Percentiles rank a stretch among this genome's conserved stretches.
phyloP scores from a whole-genome alignment of 2,113 vertebrate species.

The Pygoscelis adeliae region DNA sequence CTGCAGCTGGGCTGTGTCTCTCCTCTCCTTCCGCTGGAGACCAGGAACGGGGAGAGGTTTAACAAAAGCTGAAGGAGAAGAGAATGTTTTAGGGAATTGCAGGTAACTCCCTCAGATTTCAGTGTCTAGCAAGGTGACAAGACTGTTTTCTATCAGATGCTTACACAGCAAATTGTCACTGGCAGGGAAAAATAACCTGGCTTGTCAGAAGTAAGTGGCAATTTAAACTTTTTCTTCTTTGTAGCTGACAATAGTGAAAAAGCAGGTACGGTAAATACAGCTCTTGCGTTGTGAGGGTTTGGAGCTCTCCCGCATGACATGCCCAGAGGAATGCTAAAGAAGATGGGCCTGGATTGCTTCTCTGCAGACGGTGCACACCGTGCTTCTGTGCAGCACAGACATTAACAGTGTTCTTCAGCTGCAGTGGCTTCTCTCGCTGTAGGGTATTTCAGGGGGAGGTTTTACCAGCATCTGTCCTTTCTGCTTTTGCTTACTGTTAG shows the following conservation, averaged over 20 bases:
- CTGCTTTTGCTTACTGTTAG: not conserved
- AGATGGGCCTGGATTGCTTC: no score
- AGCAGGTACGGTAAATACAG: not conserved
- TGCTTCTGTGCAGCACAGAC: rapidly evolving
- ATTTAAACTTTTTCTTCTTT: not conserved
- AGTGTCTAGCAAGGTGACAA: no score
- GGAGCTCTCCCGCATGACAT: rapidly evolving
- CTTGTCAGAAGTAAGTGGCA: not conserved
- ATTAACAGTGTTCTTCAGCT: no score
- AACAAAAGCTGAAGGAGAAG: not conserved
- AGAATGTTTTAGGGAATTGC: no score
- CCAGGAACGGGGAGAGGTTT: rapidly evolving
- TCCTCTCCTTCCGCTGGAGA: rapidly evolving
- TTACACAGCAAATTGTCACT: not conserved
- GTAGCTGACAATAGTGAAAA: not conserved
- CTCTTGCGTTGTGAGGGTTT: not conserved
- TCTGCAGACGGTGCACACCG: rapidly evolving
- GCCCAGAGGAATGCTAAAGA: no score
- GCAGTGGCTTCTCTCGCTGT: not conserved
- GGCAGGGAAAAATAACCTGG: not conserved
- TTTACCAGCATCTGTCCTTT: not conserved
- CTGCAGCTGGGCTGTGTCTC: not conserved
- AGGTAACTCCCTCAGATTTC: not conserved
- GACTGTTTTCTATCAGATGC: not conserved
- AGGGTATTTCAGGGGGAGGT: not conserved